phyloP scores from a whole-genome alignment of 2,888 invertebrate genomes.

The Dendrolimus houi region DNA sequence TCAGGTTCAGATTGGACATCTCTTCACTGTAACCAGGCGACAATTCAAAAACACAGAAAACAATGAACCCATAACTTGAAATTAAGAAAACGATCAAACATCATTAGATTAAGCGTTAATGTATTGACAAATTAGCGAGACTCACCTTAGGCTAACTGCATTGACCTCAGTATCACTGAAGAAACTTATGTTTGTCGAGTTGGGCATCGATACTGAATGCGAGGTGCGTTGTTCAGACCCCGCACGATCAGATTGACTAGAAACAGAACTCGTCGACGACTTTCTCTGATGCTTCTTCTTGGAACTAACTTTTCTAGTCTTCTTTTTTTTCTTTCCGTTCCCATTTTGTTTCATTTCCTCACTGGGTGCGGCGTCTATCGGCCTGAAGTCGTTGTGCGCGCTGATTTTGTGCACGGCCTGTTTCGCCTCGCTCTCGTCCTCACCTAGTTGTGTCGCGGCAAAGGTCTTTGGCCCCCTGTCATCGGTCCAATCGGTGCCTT shows the following conservation, averaged over 20 bases:
- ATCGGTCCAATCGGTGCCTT: slow-evolving; percentile 67
- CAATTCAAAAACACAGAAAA: not conserved
- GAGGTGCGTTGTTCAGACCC: slow-evolving; percentile 56
- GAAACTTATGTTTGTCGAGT: slow-evolving; percentile 77
- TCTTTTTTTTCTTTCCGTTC: slow-evolving; percentile 83
- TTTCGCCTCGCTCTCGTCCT: slow-evolving; percentile 59
- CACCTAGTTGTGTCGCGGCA: slow-evolving; percentile 70
- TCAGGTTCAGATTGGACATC: slow-evolving; percentile 71
- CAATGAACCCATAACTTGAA: not conserved
- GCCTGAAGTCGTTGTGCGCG: slow-evolving; percentile 79
- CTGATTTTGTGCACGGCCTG: slow-evolving; percentile 79
- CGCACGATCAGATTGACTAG: slow-evolving; percentile 71
- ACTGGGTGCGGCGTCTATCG: slow-evolving; percentile 61
- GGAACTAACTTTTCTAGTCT: slow-evolving; percentile 85
- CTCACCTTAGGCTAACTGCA: slow-evolving; percentile 77
- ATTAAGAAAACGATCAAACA: not conserved
- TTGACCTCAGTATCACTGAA: slow-evolving; percentile 95
- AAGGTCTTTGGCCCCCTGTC: slow-evolving; percentile 71
- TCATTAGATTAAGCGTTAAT: not conserved
- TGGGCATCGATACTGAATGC: slow-evolving; percentile 48
- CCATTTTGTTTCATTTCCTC: slow-evolving; percentile 73
- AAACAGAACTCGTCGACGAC: slow-evolving; percentile 74
- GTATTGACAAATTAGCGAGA: slow-evolving; percentile 6
- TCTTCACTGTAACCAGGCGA: slow-evolving; percentile 59
- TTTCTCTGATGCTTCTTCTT: slow-evolving; percentile 89